Percentiles rank a stretch among this genome's conserved stretches.
Conservation (phyloP, 2,888 invertebrate genomes). For the Mythimna loreyi region DNA sequence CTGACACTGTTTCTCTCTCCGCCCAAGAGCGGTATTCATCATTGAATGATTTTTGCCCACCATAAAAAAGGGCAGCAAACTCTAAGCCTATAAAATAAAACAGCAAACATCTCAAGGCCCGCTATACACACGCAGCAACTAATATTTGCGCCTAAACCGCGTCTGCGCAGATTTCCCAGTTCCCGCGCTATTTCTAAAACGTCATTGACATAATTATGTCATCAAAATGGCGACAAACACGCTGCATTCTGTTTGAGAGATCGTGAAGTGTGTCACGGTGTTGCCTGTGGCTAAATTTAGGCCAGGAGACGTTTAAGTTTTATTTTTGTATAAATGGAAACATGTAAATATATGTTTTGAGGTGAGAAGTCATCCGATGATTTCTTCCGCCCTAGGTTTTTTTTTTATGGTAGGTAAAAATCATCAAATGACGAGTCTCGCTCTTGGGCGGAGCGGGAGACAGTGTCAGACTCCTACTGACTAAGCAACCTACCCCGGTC, state of each 20-base stretch:
- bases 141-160: conserved; percentile 19
- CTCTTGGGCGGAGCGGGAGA: no score
- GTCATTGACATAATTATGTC: conserved; percentile 67
- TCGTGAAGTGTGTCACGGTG: conserved; percentile 54
- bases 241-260: conserved; percentile 43
- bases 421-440: no score
- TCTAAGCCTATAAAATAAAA: neutral
- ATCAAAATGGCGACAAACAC: conserved; percentile 45
- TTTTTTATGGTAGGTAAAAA: no score
- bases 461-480: no score
- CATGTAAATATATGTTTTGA: neutral
- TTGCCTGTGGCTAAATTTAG: conserved; percentile 21
- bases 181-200: conserved; percentile 56
- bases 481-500: no score
- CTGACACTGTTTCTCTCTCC: no score
- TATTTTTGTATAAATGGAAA: conserved; percentile 16
- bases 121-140: neutral
- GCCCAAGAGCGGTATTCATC: no score
- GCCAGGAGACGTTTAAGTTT: conserved; percentile 10
- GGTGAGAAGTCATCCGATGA: no score
- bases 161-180: conserved; percentile 31
- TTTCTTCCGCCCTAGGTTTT: no score
- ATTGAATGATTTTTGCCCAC: no score
- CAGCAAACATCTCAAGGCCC: neutral
- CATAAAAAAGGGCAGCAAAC: no score